Conservation (phyloP, 64 coral and sea anemone species). For the Montipora sp. region DNA sequence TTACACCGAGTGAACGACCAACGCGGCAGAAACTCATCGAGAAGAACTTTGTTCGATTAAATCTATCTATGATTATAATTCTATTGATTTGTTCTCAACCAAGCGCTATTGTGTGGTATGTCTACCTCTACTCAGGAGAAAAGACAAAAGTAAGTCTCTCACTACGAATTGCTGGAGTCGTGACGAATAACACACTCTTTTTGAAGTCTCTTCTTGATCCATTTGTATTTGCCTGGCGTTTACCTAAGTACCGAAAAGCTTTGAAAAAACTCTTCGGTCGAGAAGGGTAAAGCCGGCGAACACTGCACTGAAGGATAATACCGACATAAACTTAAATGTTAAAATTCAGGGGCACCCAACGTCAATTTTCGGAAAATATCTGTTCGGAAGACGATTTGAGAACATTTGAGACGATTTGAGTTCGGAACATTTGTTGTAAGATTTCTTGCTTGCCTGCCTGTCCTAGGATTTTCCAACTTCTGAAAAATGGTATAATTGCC, state of each 20-base stretch:
- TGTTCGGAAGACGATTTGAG: too few relatives aligned
- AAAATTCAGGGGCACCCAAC: too few relatives aligned
- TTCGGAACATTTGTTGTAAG: too few relatives aligned
- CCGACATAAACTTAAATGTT: neutral
- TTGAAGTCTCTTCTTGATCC: constrained; percentile 82
- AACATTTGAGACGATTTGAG: too few relatives aligned
- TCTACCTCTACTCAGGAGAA: constrained; percentile 27
- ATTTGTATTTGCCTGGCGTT: constrained; percentile 78
- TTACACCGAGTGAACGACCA: too few relatives aligned
- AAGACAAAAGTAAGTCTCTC: neutral
- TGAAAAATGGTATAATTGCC: too few relatives aligned
- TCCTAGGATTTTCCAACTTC: too few relatives aligned
- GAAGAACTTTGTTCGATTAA: constrained; percentile 72
- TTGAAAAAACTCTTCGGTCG: constrained; percentile 40
- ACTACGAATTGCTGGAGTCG: constrained; percentile 20
- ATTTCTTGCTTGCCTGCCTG: too few relatives aligned
- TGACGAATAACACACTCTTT: constrained; percentile 60
- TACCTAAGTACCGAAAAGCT: constrained; percentile 84
- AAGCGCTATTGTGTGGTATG: constrained; percentile 64
- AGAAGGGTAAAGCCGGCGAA: neutral
- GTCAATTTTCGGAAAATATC: too few relatives aligned
- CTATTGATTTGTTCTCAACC: constrained; percentile 73
- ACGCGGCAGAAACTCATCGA: constrained; percentile 5
- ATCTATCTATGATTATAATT: constrained; percentile 63
- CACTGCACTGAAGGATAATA: neutral